Evolutionary conservation across 2,113 vertebrate genomes (phyloP).

Genomic region (Cepphus grylle): DNA sequence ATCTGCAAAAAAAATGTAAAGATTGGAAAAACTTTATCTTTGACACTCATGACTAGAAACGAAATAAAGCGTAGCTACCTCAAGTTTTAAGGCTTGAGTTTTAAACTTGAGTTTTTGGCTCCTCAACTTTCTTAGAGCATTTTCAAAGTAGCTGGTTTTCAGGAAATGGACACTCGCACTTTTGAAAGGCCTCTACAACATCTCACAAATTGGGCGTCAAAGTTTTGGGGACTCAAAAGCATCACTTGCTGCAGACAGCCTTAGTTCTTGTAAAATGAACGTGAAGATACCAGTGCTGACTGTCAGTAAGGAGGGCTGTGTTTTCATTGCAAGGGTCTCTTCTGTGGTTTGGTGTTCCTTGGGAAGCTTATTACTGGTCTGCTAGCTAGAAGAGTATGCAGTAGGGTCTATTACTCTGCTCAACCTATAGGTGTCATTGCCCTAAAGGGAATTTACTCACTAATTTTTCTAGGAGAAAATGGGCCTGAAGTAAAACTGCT

Average conservation of each 20-base stretch:
- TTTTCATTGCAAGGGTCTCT: neutral
- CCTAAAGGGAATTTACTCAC: neutral
- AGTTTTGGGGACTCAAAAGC: neutral
- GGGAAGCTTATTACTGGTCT: neutral
- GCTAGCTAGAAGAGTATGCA: neutral
- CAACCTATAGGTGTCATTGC: neutral
- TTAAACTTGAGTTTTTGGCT: neutral
- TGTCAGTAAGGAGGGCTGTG: neutral
- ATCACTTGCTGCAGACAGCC: neutral
- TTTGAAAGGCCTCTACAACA: neutral
- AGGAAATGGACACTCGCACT: neutral
- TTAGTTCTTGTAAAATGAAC: neutral
- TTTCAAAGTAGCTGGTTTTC: neutral
- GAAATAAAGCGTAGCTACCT: neutral
- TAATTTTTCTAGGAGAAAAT: neutral
- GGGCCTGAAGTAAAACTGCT: neutral
- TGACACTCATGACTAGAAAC: neutral
- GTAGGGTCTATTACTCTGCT: neutral
- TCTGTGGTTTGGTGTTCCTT: neutral
- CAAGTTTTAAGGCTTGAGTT: neutral
- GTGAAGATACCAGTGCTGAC: fast-evolving
- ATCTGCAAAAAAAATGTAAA: neutral
- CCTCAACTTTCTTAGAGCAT: neutral
- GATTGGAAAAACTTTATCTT: neutral
- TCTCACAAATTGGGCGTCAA: neutral